phyloP scores from a whole-genome alignment of 2,113 vertebrate species.

The Microtus oregoni region DNA sequence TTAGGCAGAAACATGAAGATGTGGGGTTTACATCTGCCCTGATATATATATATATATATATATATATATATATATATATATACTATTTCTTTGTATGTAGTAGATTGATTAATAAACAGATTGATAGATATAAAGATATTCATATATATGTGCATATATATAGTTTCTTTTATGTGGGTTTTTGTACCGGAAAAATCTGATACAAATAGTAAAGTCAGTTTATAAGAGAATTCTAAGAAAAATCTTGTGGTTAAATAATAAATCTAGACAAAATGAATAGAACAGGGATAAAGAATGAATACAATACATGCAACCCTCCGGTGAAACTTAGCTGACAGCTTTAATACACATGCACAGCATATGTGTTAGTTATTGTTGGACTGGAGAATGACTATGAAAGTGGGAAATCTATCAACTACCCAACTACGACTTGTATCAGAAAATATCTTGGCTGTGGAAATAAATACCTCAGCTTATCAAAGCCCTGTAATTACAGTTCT shows the following conservation, averaged over 20 bases:
- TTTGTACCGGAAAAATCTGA: background rate
- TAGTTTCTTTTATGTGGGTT: background rate
- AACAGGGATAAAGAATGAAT: background rate
- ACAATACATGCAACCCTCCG: background rate
- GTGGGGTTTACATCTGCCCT: background rate
- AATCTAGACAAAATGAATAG: constrained; percentile 20
- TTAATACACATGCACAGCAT: background rate
- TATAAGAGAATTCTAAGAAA: background rate
- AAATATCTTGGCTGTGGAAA: background rate
- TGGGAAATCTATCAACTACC: background rate
- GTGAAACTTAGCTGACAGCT: background rate
- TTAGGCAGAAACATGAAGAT: background rate
- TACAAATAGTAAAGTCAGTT: background rate
- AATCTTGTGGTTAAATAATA: background rate
- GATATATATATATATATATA: too few relatives aligned
- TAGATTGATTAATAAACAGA: too few relatives aligned
- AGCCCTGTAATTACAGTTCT: background rate
- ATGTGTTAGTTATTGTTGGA: background rate
- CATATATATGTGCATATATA: background rate
- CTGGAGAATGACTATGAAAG: constrained; percentile 11
- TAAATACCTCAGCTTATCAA: background rate
- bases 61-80: too few relatives aligned
- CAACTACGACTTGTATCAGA: background rate
- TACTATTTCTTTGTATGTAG: too few relatives aligned
- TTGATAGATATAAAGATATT: too few relatives aligned